A percentile compares a stretch with the other conserved stretches of the same genome.
These are phyloP conservation scores for Volucella inflata DNA, from an alignment of 2,888 invertebrate genomes.

Conservation along the genomic window DNA sequence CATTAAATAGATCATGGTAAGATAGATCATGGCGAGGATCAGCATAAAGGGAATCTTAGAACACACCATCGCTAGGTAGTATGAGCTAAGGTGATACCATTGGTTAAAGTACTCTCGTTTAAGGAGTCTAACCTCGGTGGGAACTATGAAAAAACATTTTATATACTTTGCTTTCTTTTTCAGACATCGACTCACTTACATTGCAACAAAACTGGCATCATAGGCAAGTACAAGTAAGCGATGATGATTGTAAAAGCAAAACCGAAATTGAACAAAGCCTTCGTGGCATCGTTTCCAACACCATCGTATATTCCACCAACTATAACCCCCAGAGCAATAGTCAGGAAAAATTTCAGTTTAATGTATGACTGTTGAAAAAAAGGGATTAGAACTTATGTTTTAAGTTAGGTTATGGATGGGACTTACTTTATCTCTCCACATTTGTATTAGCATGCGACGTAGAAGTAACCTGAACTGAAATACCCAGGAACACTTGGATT, in stretches of 20 bases:
- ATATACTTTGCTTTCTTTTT: neutral
- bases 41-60: conserved; percentile 90
- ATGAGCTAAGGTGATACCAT: conserved; percentile 92
- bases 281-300: conserved; percentile 92
- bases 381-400: neutral
- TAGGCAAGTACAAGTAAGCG: conserved; percentile 91
- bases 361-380: conserved; percentile 86
- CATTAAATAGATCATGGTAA: conserved; percentile 89
- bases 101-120: conserved; percentile 93
- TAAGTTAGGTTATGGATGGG: neutral
- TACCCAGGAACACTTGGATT: conserved; percentile 86
- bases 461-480: conserved; percentile 89
- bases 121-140: conserved; percentile 89
- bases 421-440: conserved; percentile 89
- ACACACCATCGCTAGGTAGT: conserved; percentile 90
- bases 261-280: conserved; percentile 92
- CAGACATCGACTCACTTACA: conserved; percentile 86
- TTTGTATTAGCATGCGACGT: conserved; percentile 89
- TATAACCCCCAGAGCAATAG: conserved; percentile 88
- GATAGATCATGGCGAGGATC: conserved; percentile 87
- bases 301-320: conserved; percentile 89
- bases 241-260: conserved; percentile 92
- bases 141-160: conserved; percentile 86
- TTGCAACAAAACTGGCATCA: conserved; percentile 91
- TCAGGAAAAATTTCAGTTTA: conserved; percentile 88